Evolutionary conservation across 1,140 invertebrate species (phyloP).

Genomic region (Notospermus geniculatus): DNA sequence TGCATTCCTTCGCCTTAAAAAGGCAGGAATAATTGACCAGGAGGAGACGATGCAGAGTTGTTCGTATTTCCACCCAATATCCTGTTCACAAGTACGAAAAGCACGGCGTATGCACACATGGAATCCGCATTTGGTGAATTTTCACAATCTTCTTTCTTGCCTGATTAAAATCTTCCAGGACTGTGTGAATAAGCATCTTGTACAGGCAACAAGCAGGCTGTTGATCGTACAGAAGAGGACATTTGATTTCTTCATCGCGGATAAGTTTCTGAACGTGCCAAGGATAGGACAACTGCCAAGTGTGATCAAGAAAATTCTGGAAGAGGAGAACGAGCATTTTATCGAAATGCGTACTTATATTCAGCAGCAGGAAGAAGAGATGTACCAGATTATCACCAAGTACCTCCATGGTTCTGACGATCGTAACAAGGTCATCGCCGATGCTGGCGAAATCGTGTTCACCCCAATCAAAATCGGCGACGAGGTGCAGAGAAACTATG

Average conservation of each 20-base stretch:
- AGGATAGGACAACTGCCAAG: not conserved
- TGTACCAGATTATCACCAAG: not conserved
- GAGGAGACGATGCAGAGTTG: not conserved
- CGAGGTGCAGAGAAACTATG: slow-evolving; percentile 1
- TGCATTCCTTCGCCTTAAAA: not conserved
- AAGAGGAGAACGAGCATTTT: not conserved
- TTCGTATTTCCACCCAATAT: not conserved
- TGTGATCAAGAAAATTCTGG: not conserved
- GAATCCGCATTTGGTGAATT: not conserved
- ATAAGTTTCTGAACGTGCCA: slow-evolving; percentile 5
- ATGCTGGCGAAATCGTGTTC: not conserved
- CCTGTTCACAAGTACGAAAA: not conserved
- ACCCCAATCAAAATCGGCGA: not conserved
- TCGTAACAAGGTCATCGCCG: not conserved
- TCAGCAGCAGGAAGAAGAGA: not conserved
- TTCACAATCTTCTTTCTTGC: not conserved
- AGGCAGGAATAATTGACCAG: not conserved
- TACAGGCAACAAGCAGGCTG: not conserved
- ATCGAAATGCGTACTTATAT: not conserved
- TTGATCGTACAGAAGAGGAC: not conserved
- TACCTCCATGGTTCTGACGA: not conserved
- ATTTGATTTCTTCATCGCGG: slow-evolving; percentile 8
- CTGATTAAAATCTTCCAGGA: not conserved
- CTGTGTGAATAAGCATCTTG: not conserved
- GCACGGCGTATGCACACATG: not conserved